phyloP scores from a whole-genome alignment of 1,140 invertebrate genomes.

The Macrobrachium rosenbergii region DNA sequence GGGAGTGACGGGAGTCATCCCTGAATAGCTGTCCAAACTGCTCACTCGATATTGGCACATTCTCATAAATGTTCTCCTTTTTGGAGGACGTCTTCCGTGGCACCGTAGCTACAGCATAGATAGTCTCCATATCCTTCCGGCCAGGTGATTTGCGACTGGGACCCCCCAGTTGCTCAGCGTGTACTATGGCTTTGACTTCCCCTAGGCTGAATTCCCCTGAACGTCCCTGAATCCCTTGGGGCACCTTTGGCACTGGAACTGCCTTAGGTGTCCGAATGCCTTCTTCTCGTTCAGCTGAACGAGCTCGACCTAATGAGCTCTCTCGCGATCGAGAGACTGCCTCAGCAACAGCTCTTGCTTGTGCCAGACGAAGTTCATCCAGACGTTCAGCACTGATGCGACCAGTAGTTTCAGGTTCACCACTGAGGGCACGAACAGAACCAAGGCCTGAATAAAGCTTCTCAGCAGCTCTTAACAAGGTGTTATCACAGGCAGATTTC shows the following conservation, averaged over 20 bases:
- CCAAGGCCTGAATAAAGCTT: constrained; percentile 55
- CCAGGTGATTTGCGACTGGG: constrained; percentile 60
- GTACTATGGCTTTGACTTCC: constrained; percentile 59
- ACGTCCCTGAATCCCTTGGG: constrained; percentile 28
- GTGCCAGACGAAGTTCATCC: constrained; percentile 45
- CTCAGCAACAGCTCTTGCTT: constrained; percentile 27
- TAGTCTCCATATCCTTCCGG: constrained; percentile 65
- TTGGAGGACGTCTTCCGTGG: constrained; percentile 76
- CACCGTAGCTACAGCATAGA: constrained; percentile 69
- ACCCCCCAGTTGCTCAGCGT: constrained; percentile 55
- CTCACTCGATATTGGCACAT: constrained; percentile 64
- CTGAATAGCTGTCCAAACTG: constrained; percentile 41
- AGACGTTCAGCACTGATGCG: constrained; percentile 45
- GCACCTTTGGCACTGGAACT: constrained; percentile 55
- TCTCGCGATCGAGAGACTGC: constrained; percentile 44
- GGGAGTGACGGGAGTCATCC: constrained; percentile 58
- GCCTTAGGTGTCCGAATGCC: constrained; percentile 57
- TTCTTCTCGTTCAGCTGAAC: constrained; percentile 59
- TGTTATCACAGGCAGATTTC: constrained; percentile 66
- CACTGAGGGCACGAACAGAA: constrained; percentile 47
- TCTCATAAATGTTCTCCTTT: constrained; percentile 68
- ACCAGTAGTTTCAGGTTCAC: constrained; percentile 36
- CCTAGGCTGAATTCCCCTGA: constrained; percentile 53
- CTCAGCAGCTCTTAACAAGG: constrained; percentile 50
- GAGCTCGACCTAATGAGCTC: constrained; percentile 40